Evolutionary conservation across 1,140 invertebrate genomes (phyloP), one percentile per base, ranked within the genome.

Genomic region (Penaeus indicus): DNA sequence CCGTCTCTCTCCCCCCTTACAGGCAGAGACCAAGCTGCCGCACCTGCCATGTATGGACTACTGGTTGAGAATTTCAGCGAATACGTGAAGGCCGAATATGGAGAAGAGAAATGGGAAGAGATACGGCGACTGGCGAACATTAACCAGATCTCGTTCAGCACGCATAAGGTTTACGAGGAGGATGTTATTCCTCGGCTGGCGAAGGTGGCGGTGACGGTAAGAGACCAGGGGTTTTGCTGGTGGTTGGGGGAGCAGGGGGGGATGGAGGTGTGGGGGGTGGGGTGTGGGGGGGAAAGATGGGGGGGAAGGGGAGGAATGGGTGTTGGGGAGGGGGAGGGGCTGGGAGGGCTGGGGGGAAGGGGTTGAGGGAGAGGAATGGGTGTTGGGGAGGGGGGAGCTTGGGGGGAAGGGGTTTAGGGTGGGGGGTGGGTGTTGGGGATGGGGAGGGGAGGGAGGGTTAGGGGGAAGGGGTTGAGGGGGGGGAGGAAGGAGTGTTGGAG

Each of bases 101-200:
- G 98, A 0, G 97, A 98, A 92, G 97, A 98, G 61, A 95, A 95
- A 92, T 99, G 97, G 98, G 96, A 96, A 92, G 95, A 96, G 93
- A 97, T 97, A 62, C 93, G 97, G 88, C 93, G 96, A 84, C 94
- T 96, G 91, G 97, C 97, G 0, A 95, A 95, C 11, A 95, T 99
- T 1, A 96, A 97, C 90, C 95, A 97, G 90, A 95, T 96, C 3
- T 96, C 96, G 77, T 99, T 99, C 93, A 96, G 96, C 90, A 97
- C 97, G 32, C 97, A 98, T 93, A 96, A 98, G 92, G 96, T 98
- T 21, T 99, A 98, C 93, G 96, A 97, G 0, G 98, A 99, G 93
- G 96, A 95, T 90, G 93, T 98, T 25, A 96, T 99, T 84, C 96
- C 97, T 1, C 94, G 95, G 92, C 94, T 99, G 54, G 96, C 96